Evolutionary conservation across 2,113 vertebrate genomes (phyloP), one percentile per base, ranked within the genome.

Genomic region (Brienomyrus longianalis): DNA sequence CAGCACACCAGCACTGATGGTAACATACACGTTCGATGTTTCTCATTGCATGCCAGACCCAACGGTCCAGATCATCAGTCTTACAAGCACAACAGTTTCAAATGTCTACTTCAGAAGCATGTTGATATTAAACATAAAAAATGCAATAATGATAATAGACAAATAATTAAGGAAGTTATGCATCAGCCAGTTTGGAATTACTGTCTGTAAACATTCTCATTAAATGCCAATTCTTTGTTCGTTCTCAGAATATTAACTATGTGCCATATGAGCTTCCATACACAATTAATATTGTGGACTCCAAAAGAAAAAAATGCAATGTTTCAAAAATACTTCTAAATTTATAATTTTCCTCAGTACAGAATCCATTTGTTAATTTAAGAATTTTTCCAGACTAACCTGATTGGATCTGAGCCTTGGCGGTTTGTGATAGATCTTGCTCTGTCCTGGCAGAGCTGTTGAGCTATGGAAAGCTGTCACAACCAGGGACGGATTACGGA

Each of bases 381-480:
- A 47, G n/a, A 21, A 83, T 45, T 43, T 83, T 47, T 35, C 43
- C 62, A 35, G 17, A 48, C 15, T 77, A 83, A 62, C 89, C 62
- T 91, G 59, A 93, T 91, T 93, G 88, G 43, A 88, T 87, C 88
- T 93, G 83, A 83, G 7, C 8, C 23, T 3, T 88, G 92, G 91
- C 83, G 90, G 92, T 94, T 90, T 85, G 89, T 48, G 91, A 91
- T 87, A 88, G 95, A 92, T 92, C 89, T 35, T 31, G 10, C n/a
- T 31, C 23, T 74, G 66, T n/a, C 66, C 4, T 1, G n/a, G 66
- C 31, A 74, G 66, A 74, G 27, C 31, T 15, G 66, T 35, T 31
- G 13, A 17, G 59, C 59, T 62, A 23, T 27, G 23, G 8, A 62
- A 62, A 10, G 2, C 2, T 62, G 66, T 74, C 66, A 74, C 31